Base-by-base conservation (phyloP, 2,888 invertebrate genomes). In the Drosophila flavopinicola region DNA sequence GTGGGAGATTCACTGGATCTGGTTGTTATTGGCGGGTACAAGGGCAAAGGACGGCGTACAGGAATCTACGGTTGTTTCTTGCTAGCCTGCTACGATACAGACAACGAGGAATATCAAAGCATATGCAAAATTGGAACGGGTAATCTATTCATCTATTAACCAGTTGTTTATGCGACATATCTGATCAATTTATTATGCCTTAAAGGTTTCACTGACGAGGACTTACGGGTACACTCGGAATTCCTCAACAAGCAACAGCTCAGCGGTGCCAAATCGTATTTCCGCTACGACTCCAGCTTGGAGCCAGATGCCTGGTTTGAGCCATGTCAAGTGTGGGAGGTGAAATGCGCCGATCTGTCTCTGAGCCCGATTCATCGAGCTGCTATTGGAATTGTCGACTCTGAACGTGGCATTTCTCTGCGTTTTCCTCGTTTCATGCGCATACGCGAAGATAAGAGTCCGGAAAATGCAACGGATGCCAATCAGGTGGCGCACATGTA, bases 281-380 rank as follows among this genome's bases (percentile, higher is more conserved):
- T 96, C 87, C 93, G 94, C 41, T 98, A 92, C 90, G 97, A 98
- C 90, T 75, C 91, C 0, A 92, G 93, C 6, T 93, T 95, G 78
- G 92, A 93, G 80, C 96, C 98, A 1, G 98, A 98, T 92, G 95
- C 94, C 87, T 98, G 98, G 98, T 95, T 98, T 90, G 94, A 94
- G 72, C 93, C 97, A 3, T 94, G 94, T 11, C 93, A 95, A 91
- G 98, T 99, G 57, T 98, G 98, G 98, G 99, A 99, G 93, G 94
- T 99, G 53, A 98, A 98, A 90, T 98, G 98, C 90, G 99, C 99
- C 0, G 99, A 99, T 93, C 93, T 99, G 58, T 99, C 99, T 5
- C 93, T 99, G 42, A 99, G 99, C 27, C 99, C 99, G 11, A 94
- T 96, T 45, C 98, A 99, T 91, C 94, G 93, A 89, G 99, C 99